Percentiles rank a stretch among this genome's conserved stretches.
Conservation (phyloP, 2,797 vertebrate genomes). For the Megaceryle alcyon region DNA sequence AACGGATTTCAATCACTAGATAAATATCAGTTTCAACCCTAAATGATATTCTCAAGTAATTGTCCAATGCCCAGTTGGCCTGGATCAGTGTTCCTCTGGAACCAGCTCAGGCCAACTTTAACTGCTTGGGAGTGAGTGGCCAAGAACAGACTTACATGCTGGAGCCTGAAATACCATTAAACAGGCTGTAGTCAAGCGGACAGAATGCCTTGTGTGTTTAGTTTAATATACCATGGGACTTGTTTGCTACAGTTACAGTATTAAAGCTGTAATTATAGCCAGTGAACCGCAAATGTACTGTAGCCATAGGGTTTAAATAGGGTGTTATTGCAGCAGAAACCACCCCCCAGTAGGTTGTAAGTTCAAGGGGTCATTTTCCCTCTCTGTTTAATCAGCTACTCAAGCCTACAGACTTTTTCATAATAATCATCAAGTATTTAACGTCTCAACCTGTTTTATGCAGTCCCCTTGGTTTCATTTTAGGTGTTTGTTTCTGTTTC, state of each 20-base stretch:
- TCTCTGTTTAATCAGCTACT: conserved; percentile 30
- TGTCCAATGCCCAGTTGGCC: conserved; percentile 74
- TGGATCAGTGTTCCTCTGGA: conserved; percentile 77
- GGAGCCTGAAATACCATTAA: conserved; percentile 79
- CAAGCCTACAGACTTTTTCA: conserved; percentile 67
- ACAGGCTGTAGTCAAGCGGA: conserved; percentile 73
- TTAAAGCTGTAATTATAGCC: conserved; percentile 80
- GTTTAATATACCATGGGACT: conserved; percentile 68
- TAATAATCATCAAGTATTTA: conserved; percentile 75
- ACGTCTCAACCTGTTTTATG: background rate
- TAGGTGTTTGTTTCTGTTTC: background rate
- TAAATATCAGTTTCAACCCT: conserved; percentile 79
- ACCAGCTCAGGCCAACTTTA: conserved; percentile 73
- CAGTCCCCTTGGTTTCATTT: background rate
- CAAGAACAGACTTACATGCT: conserved; percentile 73
- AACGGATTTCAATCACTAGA: conserved; percentile 81
- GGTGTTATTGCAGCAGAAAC: conserved; percentile 71
- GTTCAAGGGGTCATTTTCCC: conserved; percentile 74
- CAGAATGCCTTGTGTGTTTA: conserved; percentile 58
- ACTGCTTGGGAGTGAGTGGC: conserved; percentile 66
- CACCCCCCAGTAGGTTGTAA: conserved; percentile 70
- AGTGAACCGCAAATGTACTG: conserved; percentile 79
- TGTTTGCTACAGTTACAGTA: conserved; percentile 77
- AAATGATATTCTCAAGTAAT: conserved; percentile 75
- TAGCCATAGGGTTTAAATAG: conserved; percentile 68